Base-by-base conservation (phyloP, 2,888 invertebrate species). In the Pandemis corylana region DNA sequence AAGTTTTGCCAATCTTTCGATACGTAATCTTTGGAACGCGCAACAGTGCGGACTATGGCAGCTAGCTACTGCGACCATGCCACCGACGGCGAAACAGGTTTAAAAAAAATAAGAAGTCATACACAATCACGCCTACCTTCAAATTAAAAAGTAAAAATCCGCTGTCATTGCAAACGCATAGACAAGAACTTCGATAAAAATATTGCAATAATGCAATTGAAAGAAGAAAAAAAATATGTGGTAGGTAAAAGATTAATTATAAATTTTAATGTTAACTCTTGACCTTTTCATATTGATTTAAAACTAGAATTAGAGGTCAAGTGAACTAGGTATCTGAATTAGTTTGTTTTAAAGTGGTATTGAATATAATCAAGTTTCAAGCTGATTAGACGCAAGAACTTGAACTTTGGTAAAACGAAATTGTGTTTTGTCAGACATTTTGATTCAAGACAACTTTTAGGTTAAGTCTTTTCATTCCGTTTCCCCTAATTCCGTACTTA, bases 111-210 rank as follows among this genome's bases (percentile, higher is more conserved):
- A 65, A 56, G 56, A 20, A 49, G 65, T 36, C 74, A 53, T 62
- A 70, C 70, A 70, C 68, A 59, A 73, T 51, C 74, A 74, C 70
- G 70, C 74, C 74, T 74, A 74, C 74, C 74, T 74, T 28, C 74
- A 51, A 74, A 70, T 66, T 74, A 36, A 36, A 36, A 36, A 36
- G 28, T 36, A 36, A 36, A 36, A 36, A 36, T 36, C 20, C 20
- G 20, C 20, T 20, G 20, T 20, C 28, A 36, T 36, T 36, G 28
- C 28, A 36, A 1, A 36, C 28, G 28, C 28, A 36, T 36, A 36
- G 28, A 36, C 28, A 36, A 36, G 28, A 36, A 4, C 28, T 36
- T 36, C 28, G 28, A 36, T 36, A 36, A 36, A 36, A 36, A 36
- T 36, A 36, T 36, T 36, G 28, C 28, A 36, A 36, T 36, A 36